Evolutionary conservation across 2,888 invertebrate species (phyloP), one percentile per base, ranked within the genome.

Genomic region (Pegoplata infirma): DNA sequence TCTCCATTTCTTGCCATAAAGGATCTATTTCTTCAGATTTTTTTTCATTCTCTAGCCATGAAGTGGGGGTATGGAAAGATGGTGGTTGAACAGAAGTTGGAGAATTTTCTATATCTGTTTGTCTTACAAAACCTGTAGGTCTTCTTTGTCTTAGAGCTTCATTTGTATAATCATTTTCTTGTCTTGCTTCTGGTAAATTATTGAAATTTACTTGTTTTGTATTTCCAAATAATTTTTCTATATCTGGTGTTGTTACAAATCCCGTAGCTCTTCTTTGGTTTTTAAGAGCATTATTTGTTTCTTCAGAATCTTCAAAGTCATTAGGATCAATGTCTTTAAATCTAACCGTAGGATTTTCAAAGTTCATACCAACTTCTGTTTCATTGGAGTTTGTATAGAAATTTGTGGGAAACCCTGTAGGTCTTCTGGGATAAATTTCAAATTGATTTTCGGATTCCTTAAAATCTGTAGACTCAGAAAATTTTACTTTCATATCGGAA

Each of bases 1-100:
- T 66, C 67, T 82, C 82, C 44, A 83, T 67, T 63, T 83, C 81
- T 5, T 63, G 79, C 82, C 83, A 83, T 6, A 83, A 40, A 2
- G 40, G 5, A 28, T 63, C 49, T 12, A 40, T n/a, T n/a, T 40
- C n/a, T 5, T n/a, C 5, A n/a, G n/a, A 19, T 16, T 49, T 46
- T 17, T 10, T 46, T 10, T 46, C 17, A 17, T 5, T 17, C 6
- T 46, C 12, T 8, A 17, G 47, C 47, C 17, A 17, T 5, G 12
- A 7, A n/a, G n/a, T 4, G 17, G 8, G 0, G 21, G 2, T 12
- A 16, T n/a, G n/a, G n/a, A n/a, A n/a, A n/a, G n/a, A n/a, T n/a
- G n/a, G n/a, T n/a, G n/a, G n/a, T n/a, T n/a, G n/a, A n/a, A n/a
- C n/a, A n/a, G n/a, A n/a, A n/a, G n/a, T n/a, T n/a, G n/a, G n/a